A percentile compares a stretch with the other conserved stretches of the same genome.
phyloP scores from a whole-genome alignment of 2,888 invertebrate species.

The Micropterix aruncella region DNA sequence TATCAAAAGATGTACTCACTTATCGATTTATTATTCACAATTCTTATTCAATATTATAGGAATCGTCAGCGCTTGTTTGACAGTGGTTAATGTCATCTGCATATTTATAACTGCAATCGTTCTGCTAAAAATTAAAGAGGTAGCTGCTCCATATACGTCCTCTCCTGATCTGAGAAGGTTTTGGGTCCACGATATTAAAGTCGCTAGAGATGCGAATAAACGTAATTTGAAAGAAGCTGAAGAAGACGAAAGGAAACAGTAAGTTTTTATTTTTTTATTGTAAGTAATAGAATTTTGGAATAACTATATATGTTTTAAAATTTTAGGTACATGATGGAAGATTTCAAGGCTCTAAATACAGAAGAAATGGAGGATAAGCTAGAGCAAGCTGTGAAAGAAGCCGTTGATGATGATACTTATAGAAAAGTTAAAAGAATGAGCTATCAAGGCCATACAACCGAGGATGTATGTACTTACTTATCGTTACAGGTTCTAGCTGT shows the following conservation, averaged over 20 bases:
- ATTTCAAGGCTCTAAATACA: slow-evolving; percentile 22
- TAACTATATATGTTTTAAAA: not conserved
- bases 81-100: slow-evolving; percentile 69
- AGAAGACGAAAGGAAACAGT: slow-evolving; percentile 35
- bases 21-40: not conserved
- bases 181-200: slow-evolving; percentile 68
- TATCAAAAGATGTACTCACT: slow-evolving; percentile 4
- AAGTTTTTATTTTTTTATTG: no score
- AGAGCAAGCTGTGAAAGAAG: slow-evolving; percentile 51
- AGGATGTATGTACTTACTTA: slow-evolving; percentile 53
- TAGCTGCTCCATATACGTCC: slow-evolving; percentile 66
- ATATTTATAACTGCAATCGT: slow-evolving; percentile 70
- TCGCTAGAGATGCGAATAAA: slow-evolving; percentile 54
- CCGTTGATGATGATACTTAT: slow-evolving; percentile 53
- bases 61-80: slow-evolving; percentile 63
- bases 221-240: slow-evolving; percentile 42
- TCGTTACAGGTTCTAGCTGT: slow-evolving; percentile 8
- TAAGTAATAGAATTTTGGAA: not conserved
- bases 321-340: slow-evolving; percentile 34
- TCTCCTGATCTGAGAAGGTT: slow-evolving; percentile 59
- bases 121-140: slow-evolving; percentile 73
- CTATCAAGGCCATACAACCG: slow-evolving; percentile 53
- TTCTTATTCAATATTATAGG: slow-evolving; percentile 21
- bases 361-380: slow-evolving; percentile 43
- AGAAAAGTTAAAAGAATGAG: slow-evolving; percentile 58